Percentiles rank a stretch among this genome's conserved stretches.
Evolutionary conservation across 2,888 invertebrate species (phyloP).

Genomic region (Tuta absoluta): DNA sequence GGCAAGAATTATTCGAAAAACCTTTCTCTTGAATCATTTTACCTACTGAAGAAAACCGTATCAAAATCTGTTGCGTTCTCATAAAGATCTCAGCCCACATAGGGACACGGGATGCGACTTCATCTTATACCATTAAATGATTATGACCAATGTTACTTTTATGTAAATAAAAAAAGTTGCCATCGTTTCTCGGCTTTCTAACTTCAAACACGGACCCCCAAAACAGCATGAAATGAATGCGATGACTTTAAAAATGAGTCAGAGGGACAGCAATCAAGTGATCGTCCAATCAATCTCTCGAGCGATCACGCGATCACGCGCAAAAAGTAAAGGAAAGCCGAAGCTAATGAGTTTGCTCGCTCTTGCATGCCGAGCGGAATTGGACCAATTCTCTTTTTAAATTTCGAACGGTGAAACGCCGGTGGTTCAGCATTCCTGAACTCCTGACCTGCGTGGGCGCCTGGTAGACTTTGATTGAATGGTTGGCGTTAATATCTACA

Average conservation of each 20-base stretch:
- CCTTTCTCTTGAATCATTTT: no score
- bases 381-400: constrained; percentile 65
- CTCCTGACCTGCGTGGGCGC: constrained; percentile 8
- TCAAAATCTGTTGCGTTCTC: no score
- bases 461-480: background rate
- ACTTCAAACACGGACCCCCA: background rate
- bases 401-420: constrained; percentile 66
- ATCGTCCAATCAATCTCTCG: constrained; percentile 36
- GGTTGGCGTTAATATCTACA: background rate
- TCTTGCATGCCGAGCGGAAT: constrained; percentile 75
- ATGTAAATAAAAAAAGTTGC: no score
- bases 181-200: background rate
- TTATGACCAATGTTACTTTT: no score
- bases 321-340: constrained; percentile 61
- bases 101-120: no score
- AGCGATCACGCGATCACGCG: constrained; percentile 64
- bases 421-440: constrained; percentile 41
- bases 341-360: constrained; percentile 76
- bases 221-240: constrained; percentile 21
- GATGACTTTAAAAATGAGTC: constrained; percentile 54
- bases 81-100: no score
- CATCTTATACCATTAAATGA: no score
- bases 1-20: no score
- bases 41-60: no score
- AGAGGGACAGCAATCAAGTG: constrained; percentile 62